Percentiles rank a stretch among this genome's conserved stretches.
These are phyloP conservation scores for Pharmacophagus antenor DNA, from an alignment of 2,888 invertebrate species.

Conservation along the genomic window DNA sequence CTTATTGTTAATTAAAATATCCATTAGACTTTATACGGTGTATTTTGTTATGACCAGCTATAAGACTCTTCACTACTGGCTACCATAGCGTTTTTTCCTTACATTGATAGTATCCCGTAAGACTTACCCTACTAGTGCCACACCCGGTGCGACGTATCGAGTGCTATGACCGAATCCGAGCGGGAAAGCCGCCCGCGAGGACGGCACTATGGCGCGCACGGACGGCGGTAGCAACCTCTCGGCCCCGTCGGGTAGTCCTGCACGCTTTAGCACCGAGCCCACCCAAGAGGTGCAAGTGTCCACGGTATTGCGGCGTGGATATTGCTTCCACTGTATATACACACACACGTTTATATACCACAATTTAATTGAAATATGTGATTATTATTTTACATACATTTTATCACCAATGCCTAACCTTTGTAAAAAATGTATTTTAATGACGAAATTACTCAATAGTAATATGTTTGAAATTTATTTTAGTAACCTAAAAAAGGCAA, in stretches of 20 bases:
- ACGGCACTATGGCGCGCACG: constrained; percentile 78
- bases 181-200: constrained; percentile 93
- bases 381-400: neutral
- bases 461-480: no score
- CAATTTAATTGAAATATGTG: neutral
- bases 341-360: neutral
- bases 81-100: no score
- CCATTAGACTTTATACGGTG: no score
- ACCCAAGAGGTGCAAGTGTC: constrained; percentile 79
- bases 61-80: no score
- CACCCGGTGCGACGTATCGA: constrained; percentile 89
- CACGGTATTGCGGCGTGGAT: constrained; percentile 76
- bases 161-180: constrained; percentile 94
- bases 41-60: no score
- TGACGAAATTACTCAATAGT: no score
- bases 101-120: no score
- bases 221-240: constrained; percentile 86
- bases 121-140: constrained; percentile 91
- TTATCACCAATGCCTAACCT: no score
- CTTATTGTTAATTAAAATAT: no score
- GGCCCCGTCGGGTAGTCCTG: constrained; percentile 68
- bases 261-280: constrained; percentile 59
- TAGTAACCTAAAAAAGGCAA: no score
- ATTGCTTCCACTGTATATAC: constrained; percentile 80
- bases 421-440: no score